Evolutionary conservation across 2,888 invertebrate species (phyloP).

Genomic region (Aphodius sticticus): DNA sequence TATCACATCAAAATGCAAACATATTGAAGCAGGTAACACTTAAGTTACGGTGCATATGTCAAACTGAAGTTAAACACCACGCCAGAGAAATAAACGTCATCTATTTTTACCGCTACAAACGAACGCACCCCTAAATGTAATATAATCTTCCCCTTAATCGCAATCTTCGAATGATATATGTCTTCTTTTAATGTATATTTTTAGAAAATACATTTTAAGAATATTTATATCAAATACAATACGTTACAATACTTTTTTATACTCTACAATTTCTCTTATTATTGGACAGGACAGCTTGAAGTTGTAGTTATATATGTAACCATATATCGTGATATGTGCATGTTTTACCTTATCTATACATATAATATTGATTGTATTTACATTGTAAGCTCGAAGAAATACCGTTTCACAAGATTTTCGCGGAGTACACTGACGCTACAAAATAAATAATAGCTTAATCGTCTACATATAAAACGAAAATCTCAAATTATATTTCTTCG

Average conservation of each 20-base stretch:
- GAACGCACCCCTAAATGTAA: background rate
- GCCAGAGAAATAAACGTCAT: background rate
- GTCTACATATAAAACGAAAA: slow-evolving; percentile 6
- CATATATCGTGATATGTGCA: slow-evolving; percentile 15
- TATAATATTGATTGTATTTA: slow-evolving; percentile 25
- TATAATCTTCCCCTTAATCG: slow-evolving; percentile 7
- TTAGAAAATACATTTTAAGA: slow-evolving; percentile 58
- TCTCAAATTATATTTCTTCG: slow-evolving; percentile 17
- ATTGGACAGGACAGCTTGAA: slow-evolving; percentile 60
- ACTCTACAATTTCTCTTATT: slow-evolving; percentile 12
- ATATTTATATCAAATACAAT: slow-evolving; percentile 54
- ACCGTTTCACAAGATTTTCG: background rate
- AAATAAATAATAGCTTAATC: background rate
- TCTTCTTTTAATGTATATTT: slow-evolving; percentile 53
- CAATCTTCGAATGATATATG: slow-evolving; percentile 38
- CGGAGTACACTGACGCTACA: background rate
- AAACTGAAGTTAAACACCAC: background rate
- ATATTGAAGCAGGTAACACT: slow-evolving; percentile 55
- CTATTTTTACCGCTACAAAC: too few species aligned
- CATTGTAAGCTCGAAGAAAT: slow-evolving; percentile 26
- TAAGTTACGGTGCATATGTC: slow-evolving; percentile 45
- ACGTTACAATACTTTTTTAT: slow-evolving; percentile 39
- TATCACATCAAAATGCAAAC: slow-evolving; percentile 60
- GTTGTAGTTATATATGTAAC: slow-evolving; percentile 41
- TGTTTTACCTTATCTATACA: background rate